These are phyloP conservation scores for Steatocranus sp. DNA, from an alignment of 2,797 vertebrate species.

Conservation along the genomic window DNA sequence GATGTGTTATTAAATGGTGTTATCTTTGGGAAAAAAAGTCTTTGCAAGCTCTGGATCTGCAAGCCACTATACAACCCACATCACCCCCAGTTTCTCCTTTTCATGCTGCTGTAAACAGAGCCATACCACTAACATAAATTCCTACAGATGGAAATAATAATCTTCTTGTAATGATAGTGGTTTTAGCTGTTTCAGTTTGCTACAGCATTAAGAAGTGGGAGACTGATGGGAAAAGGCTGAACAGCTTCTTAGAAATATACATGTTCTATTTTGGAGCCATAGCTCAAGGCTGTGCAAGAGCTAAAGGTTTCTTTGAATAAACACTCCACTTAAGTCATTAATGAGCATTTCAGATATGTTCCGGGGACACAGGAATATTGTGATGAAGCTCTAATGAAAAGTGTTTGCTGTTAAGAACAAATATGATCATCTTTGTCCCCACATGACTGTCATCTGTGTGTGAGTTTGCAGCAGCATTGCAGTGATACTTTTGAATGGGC, in stretches of 20 bases:
- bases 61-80: background rate
- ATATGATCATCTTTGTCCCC: background rate
- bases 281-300: background rate
- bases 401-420: background rate
- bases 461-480: background rate
- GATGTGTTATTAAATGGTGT: background rate
- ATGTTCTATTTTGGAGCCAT: background rate
- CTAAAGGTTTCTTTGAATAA: background rate
- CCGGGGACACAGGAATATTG: background rate
- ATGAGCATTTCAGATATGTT: background rate
- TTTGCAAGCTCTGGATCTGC: background rate
- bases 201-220: background rate
- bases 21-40: background rate
- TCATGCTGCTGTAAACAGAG: background rate
- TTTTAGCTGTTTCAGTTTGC: background rate
- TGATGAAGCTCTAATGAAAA: background rate
- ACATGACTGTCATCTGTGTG: background rate
- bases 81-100: background rate
- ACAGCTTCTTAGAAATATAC: background rate
- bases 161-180: background rate
- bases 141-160: background rate
- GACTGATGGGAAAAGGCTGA: background rate
- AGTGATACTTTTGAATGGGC: background rate
- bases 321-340: background rate
- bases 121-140: background rate